phyloP scores from a whole-genome alignment of 2,888 invertebrate genomes.

The Pseudeuparius sepicola region DNA sequence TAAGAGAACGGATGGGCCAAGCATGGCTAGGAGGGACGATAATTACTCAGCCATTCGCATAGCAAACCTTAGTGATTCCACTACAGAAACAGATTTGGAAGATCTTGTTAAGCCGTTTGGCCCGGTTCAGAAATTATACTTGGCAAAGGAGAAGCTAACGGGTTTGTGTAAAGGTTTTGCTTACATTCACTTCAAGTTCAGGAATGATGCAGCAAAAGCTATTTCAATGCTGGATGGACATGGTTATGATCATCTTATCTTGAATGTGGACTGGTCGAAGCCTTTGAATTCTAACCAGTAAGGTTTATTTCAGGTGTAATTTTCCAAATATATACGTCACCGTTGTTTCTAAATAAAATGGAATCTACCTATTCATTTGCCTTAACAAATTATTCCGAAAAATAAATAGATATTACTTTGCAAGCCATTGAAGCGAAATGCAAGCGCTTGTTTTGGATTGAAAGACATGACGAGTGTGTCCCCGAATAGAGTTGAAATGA shows the following conservation, averaged over 20 bases:
- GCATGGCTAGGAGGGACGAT: conserved; percentile 61
- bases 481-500: too few relatives aligned
- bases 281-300: too few relatives aligned
- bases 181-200: conserved; percentile 91
- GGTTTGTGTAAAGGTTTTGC: conserved; percentile 95
- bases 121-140: conserved; percentile 82
- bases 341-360: too few relatives aligned
- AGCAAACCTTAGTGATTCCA: conserved; percentile 94
- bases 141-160: conserved; percentile 87
- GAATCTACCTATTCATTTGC: too few relatives aligned
- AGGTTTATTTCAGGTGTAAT: too few relatives aligned
- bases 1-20: conserved; percentile 57
- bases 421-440: too few relatives aligned
- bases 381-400: too few relatives aligned
- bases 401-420: too few relatives aligned
- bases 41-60: conserved; percentile 84
- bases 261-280: conserved; percentile 99
- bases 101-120: conserved; percentile 93
- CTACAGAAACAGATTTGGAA: conserved; percentile 88
- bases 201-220: conserved; percentile 86
- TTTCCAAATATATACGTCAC: too few relatives aligned
- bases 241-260: conserved; percentile 95
- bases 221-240: conserved; percentile 83
- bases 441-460: too few relatives aligned
- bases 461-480: too few relatives aligned